phyloP scores from a whole-genome alignment of 2,113 vertebrate genomes.

The Grantiella picta region DNA sequence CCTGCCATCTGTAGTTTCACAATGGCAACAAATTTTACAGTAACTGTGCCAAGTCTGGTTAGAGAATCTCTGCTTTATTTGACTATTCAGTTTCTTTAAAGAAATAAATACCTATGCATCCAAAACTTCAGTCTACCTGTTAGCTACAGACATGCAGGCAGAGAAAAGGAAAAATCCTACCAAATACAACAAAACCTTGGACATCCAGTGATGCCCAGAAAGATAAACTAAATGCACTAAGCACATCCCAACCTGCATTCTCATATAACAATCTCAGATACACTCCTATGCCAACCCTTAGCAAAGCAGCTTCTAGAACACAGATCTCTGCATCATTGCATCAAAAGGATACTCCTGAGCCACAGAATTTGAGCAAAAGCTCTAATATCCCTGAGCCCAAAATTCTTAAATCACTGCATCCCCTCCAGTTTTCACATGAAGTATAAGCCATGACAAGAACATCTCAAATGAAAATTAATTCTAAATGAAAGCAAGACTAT shows the following conservation, averaged over 20 bases:
- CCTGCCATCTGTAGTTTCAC: neutral
- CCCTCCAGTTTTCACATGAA: neutral
- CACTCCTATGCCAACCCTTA: neutral
- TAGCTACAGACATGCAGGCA: neutral
- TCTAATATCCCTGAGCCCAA: neutral
- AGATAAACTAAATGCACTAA: neutral
- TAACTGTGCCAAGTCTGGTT: neutral
- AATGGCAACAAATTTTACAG: neutral
- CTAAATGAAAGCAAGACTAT: slow-evolving; percentile 28
- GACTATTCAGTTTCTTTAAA: neutral
- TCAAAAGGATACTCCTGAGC: neutral
- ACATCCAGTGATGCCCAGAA: neutral
- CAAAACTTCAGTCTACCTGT: neutral
- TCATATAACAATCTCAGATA: neutral
- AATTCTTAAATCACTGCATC: neutral
- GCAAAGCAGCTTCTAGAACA: neutral
- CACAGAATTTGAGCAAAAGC: neutral
- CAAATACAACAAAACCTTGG: neutral
- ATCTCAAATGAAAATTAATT: slow-evolving; percentile 19
- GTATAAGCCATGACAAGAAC: neutral
- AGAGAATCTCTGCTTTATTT: neutral
- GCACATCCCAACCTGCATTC: neutral
- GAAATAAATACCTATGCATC: neutral
- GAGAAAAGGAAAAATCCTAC: neutral
- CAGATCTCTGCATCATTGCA: neutral